Base-by-base conservation (phyloP, 2,113 vertebrate species). In the Aegotheles bennettii region DNA sequence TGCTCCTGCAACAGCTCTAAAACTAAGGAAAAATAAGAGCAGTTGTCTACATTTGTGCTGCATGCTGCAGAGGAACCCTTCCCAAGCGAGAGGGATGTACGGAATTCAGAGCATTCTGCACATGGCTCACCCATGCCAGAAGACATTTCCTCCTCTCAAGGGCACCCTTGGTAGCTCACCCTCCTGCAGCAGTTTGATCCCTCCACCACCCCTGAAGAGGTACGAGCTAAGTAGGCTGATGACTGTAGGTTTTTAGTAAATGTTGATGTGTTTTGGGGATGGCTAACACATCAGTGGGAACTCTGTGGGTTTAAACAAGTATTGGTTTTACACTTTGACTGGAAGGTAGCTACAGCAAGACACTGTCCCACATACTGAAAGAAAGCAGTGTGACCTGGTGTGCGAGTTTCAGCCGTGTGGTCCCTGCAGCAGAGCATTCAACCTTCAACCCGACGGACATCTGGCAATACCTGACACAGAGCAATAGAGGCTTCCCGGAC, bases 111-210 rank as follows among this genome's bases (percentile, higher is more conserved):
- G 21, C 16, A 3, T 16, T n/a, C 45, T 31, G n/a, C 64, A 31
- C 0, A 0, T 4, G 19, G 31, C 53, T 56, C 43, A 20, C 18
- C 51, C 17, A 1, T 0, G 2, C 43, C 48, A 67, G 36, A 53
- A 69, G 67, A 38, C 7, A 1, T 21, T 11, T 23, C 20, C 19
- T 68, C 21, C 28, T 33, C 48, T 17, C 3, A 6, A 57, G 45
- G 33, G 16, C 83, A 57, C 20, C n/a, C n/a, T n/a, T n/a, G 42
- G 38, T 19, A 57, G 19, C 9, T 61, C 47, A 36, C 10, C 11
- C 25, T 73, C 29, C 40, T 87, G 35, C 45, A 48, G 35, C 45
- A 48, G 33, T 17, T 71, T 18, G 40, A 56, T 57, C 50, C 31
- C 47, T 59, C 35, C 19, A 50, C 38, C 7, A 15, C 15, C 56